A percentile compares a stretch with the other conserved stretches of the same genome.
Conservation (phyloP, 2,888 invertebrate genomes). For the Drosophila mercatorum region DNA sequence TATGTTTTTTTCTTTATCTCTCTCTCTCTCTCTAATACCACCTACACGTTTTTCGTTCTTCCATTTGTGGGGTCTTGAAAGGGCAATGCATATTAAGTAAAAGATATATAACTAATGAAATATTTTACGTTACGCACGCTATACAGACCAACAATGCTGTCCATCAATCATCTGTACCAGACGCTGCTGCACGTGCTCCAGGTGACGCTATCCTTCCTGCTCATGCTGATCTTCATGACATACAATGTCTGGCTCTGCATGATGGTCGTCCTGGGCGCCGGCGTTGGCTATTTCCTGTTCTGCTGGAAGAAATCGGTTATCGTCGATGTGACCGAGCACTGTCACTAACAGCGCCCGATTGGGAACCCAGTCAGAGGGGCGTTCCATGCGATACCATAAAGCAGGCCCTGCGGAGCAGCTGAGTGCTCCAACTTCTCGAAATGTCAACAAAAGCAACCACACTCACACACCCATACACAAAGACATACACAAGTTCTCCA, state of each 20-base stretch:
- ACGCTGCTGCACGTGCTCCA: constrained; percentile 95
- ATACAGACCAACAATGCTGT: constrained; percentile 92
- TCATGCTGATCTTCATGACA: constrained; percentile 99
- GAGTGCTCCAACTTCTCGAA: constrained; percentile 80
- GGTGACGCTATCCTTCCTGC: constrained; percentile 95
- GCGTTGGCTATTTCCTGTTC: constrained; percentile 96
- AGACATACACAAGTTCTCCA: constrained; percentile 2
- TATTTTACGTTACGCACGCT: constrained; percentile 11
- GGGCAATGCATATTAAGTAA: background rate
- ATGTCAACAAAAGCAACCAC: constrained; percentile 63
- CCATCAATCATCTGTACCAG: constrained; percentile 92
- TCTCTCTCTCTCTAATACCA: background rate
- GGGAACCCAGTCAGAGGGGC: constrained; percentile 21
- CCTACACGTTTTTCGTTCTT: background rate
- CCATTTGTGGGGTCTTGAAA: background rate
- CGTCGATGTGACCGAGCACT: constrained; percentile 97
- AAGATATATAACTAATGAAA: constrained; percentile 15
- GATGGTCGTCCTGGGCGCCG: constrained; percentile 94
- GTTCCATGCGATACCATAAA: constrained; percentile 26
- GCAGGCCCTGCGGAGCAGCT: constrained; percentile 21
- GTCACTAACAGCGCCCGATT: constrained; percentile 88
- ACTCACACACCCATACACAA: constrained; percentile 25
- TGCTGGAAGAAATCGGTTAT: constrained; percentile 98
- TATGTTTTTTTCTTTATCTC: background rate
- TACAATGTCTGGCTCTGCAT: constrained; percentile 97